Conservation (phyloP, 2,797 vertebrate genomes). For the Pelodytes ibericus region DNA sequence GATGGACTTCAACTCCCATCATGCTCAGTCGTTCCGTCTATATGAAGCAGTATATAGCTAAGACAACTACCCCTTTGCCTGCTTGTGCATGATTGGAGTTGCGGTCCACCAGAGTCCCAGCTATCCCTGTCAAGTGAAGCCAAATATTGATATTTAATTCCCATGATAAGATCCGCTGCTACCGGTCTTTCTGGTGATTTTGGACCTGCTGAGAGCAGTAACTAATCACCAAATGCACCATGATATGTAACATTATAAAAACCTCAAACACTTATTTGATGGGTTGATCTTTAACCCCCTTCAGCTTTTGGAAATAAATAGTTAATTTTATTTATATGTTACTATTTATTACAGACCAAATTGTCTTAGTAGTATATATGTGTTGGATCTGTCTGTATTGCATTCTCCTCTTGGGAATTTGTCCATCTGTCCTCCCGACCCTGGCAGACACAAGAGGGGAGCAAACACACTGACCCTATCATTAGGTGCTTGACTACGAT, state of each 20-base stretch:
- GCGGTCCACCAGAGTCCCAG: not conserved
- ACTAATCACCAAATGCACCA: too few species aligned
- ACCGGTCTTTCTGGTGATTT: too few species aligned
- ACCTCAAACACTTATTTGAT: too few species aligned
- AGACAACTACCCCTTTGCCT: not conserved
- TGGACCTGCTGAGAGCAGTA: too few species aligned
- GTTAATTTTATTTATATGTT: too few species aligned
- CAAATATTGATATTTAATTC: not conserved
- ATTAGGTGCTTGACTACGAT: slow-evolving; percentile 4
- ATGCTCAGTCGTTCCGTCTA: too few species aligned
- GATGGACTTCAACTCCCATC: not conserved
- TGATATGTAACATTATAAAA: too few species aligned
- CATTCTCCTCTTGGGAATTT: slow-evolving; percentile 60
- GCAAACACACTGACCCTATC: slow-evolving; percentile 26
- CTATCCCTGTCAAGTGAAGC: not conserved
- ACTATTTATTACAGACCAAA: not conserved
- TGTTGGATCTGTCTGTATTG: not conserved
- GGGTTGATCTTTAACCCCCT: too few species aligned
- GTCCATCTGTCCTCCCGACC: slow-evolving; percentile 55
- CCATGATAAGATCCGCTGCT: not conserved
- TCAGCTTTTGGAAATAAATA: too few species aligned
- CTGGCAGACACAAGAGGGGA: slow-evolving; percentile 2
- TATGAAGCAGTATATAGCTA: too few species aligned
- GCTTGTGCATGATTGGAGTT: not conserved
- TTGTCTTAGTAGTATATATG: not conserved